Evolutionary conservation across 2,797 vertebrate species (phyloP), one percentile per base, ranked within the genome.

Genomic region (Percopsis omiscomaycus): DNA sequence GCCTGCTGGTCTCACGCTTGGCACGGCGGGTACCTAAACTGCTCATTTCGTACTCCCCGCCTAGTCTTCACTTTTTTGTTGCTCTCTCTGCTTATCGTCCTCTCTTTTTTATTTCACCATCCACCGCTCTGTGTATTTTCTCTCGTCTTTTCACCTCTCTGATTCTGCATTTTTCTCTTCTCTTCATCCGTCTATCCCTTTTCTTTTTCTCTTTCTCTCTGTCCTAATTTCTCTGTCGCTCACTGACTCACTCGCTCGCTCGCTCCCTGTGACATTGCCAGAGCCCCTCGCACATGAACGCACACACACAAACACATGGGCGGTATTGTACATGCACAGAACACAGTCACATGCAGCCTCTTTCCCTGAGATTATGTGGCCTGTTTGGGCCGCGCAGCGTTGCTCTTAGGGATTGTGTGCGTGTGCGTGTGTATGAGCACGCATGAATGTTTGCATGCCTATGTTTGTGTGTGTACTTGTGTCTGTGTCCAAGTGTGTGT

Each of bases 331-430:
- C 30, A 54, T 37, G 30, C 61, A 62, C 29, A 52, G n/a, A 22
- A 48, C 71, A 73, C 53, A 73, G 58, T 61, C 64, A 73, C 68
- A 70, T 59, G 71, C 66, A 67, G 64, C 32, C 75, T 82, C 81
- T 54, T 76, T 66, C 70, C 66, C 83, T 81, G 71, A 85, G 81
- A 88, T 89, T 89, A 88, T 73, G 77, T 84, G 86, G 84, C 89
- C 84, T 82, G 80, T 86, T 89, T 87, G 79, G 84, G 86, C 80
- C 69, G 74, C 77, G 69, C 46, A 13, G 73, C 78, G 64, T 81
- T 83, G 81, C 89, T 88, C 71, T 78, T 62, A 82, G 80, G 82
- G 81, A 76, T 79, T 78, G 76, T 68, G 49, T 65, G 51, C 37
- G 61, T 48, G 49, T 32, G 60, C 59, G 29, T 59, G 53, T 22